Evolutionary conservation across 2,888 invertebrate species (phyloP), one percentile per base, ranked within the genome.

Genomic region (Dichetophora obliterata): DNA sequence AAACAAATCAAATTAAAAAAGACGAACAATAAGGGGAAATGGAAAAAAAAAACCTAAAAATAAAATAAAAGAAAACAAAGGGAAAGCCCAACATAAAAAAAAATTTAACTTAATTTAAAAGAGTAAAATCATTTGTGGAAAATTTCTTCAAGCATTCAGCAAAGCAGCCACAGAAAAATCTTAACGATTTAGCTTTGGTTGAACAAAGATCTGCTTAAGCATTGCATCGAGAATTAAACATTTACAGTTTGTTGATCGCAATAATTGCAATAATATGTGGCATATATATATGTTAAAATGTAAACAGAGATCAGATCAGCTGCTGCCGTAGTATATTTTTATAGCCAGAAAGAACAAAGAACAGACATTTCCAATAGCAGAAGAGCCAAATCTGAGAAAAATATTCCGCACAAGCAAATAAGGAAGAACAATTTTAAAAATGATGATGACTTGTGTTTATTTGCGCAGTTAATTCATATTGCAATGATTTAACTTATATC

Each of bases 391-490:
- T 50, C 16, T 57, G n/a, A n/a, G n/a, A 9, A 57, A 31, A 57
- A 71, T 43, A 59, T 37, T 57, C 50, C 50, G 68, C 50, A 31
- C 50, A 24, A 19, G 24, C 68, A 68, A 68, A 68, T 68, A 68
- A 48, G 68, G 68, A 68, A 68, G 27, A 24, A 68, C 11, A n/a
- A 19, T 69, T 65, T 65, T 19, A 52, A 52, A 69, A 27, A 57
- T 6, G 54, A 68, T 34, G 59, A 68, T 22, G 61, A 65, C 9
- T 65, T 72, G 8, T 72, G 8, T 75, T 31, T 31, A 34, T 72
- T 43, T 66, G 57, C 31, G 59, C 50, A 75, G 61, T 70, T n/a
- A 63, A 70, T 71, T 61, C 48, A 57, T 8, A 52, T 27, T 68
- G 31, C 19, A 65, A 14, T 27, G 63, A n/a, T n/a, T n/a, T n/a